These are phyloP conservation scores for Parotocinclus haroldoi DNA, from an alignment of 2,797 vertebrate species.

Conservation along the genomic window DNA sequence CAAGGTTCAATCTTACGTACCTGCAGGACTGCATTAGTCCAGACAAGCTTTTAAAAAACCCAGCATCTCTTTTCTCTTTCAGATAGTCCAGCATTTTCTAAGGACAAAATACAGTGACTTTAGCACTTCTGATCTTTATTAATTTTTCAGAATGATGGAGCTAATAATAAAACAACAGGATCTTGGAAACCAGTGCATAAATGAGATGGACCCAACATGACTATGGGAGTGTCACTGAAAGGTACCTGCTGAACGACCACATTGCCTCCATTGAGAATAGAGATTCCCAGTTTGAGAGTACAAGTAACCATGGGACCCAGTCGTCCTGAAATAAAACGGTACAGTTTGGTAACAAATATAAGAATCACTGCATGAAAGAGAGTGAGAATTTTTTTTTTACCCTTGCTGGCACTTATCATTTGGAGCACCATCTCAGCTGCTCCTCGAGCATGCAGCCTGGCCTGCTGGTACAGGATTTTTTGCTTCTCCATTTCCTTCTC, in stretches of 20 bases:
- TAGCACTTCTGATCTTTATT: too few relatives aligned
- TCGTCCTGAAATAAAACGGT: conserved; percentile 70
- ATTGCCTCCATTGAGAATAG: conserved; percentile 95
- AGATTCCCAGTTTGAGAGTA: conserved; percentile 95
- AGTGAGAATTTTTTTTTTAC: conserved; percentile 59
- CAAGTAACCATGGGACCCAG: conserved; percentile 92
- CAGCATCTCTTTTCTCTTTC: conserved; percentile 95
- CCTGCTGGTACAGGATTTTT: conserved; percentile 96
- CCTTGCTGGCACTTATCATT: conserved; percentile 97
- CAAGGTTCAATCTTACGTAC: conserved; percentile 54
- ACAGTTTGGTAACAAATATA: neutral
- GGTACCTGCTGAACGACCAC: conserved; percentile 90
- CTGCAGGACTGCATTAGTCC: conserved; percentile 98
- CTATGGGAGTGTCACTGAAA: neutral
- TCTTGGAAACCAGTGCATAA: too few relatives aligned
- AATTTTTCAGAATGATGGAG: too few relatives aligned
- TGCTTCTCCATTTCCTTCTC: conserved; percentile 99
- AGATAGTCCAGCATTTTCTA: conserved; percentile 99
- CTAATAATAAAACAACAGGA: too few relatives aligned
- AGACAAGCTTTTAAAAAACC: conserved; percentile 97
- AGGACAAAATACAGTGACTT: too few relatives aligned
- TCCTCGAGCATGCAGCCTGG: conserved; percentile 91
- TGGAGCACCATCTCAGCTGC: conserved; percentile 98
- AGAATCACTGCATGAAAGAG: neutral
- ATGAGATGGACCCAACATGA: too few relatives aligned